These are phyloP conservation scores for Stratiomys singularior DNA, from an alignment of 2,888 invertebrate genomes.

Conservation along the genomic window DNA sequence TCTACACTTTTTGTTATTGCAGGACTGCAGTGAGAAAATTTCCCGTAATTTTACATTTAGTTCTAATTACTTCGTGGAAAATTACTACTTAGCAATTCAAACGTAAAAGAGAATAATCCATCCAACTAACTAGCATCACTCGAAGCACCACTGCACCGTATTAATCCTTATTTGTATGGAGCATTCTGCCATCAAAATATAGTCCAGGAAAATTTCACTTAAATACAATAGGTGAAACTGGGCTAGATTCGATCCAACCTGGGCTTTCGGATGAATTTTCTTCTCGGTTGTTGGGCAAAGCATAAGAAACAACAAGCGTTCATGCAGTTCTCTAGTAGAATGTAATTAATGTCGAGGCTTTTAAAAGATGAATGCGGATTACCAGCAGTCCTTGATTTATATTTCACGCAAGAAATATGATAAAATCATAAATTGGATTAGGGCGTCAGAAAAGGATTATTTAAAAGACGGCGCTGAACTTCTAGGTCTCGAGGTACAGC, in stretches of 20 bases:
- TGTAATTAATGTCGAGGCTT: too few species aligned
- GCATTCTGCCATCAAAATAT: neutral
- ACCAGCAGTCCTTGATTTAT: too few species aligned
- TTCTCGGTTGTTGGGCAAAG: too few species aligned
- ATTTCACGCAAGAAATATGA: too few species aligned
- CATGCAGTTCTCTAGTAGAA: too few species aligned
- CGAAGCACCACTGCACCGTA: neutral
- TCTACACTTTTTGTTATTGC: neutral
- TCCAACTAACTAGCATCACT: neutral
- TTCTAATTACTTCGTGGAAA: neutral
- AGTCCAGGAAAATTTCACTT: neutral
- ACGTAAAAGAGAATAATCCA: constrained; percentile 24
- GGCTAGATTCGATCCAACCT: neutral
- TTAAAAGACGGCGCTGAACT: too few species aligned
- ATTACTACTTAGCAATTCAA: neutral
- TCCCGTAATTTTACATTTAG: neutral
- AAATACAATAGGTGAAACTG: neutral
- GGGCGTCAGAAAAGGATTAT: too few species aligned
- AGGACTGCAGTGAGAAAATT: neutral
- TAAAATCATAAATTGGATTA: too few species aligned
- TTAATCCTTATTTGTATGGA: neutral
- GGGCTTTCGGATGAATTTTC: too few species aligned
- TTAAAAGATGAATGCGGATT: too few species aligned
- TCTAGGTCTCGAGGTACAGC: too few species aligned
- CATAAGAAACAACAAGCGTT: too few species aligned